Conservation (phyloP, 2,797 vertebrate species). For the Parauchenoglanis punctatus region DNA sequence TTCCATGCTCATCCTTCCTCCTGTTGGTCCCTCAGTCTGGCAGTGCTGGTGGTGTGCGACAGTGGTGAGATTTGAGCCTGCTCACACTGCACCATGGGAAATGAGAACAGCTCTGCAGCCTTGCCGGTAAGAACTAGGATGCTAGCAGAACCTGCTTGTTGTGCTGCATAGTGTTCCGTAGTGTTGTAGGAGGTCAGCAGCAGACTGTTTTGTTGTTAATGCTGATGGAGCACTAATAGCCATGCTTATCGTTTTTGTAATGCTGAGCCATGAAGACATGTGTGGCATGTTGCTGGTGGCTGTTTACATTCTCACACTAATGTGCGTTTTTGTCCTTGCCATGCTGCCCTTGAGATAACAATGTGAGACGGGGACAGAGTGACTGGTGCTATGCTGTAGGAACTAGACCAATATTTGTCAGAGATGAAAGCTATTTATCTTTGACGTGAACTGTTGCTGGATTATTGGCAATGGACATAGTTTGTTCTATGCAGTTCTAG, state of each 20-base stretch:
- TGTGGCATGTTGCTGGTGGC: constrained; percentile 4
- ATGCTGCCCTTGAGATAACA: constrained; percentile 41
- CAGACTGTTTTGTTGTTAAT: constrained; percentile 21
- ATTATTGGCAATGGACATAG: background rate
- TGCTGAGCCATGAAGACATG: constrained; percentile 11
- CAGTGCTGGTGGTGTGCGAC: constrained; percentile 66
- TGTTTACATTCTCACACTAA: constrained; percentile 47
- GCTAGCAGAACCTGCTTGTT: constrained; percentile 36
- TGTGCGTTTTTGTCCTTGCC: constrained; percentile 26
- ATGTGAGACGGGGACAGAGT: constrained; percentile 5
- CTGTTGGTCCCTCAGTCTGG: constrained; percentile 44
- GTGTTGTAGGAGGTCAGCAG: constrained; percentile 10
- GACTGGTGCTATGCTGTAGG: constrained; percentile 10
- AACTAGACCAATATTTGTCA: constrained; percentile 19
- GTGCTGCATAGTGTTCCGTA: constrained; percentile 16
- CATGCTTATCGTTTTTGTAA: constrained; percentile 11
- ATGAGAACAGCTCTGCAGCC: constrained; percentile 75
- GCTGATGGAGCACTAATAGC: constrained; percentile 12
- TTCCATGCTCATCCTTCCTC: constrained; percentile 34
- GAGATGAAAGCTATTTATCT: constrained; percentile 34
- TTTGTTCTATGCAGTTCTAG: background rate
- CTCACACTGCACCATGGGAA: constrained; percentile 75
- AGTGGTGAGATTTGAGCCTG: constrained; percentile 70
- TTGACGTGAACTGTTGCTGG: background rate
- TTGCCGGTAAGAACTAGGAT: constrained; percentile 72